phyloP scores from a whole-genome alignment of 2,113 vertebrate genomes.

The Macroglossus sobrinus region DNA sequence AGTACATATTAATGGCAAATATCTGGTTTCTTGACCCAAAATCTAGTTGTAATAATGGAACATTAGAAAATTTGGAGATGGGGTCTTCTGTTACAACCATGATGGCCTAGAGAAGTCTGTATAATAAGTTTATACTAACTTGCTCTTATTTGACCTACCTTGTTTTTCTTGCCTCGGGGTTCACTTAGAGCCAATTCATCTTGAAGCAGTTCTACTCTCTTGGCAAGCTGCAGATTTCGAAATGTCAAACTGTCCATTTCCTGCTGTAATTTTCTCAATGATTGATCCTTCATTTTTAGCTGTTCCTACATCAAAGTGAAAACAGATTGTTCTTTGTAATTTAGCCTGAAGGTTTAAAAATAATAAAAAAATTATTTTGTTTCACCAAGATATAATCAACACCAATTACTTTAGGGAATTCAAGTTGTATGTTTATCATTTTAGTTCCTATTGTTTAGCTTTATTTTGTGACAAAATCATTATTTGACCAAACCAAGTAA shows the following conservation, averaged over 20 bases:
- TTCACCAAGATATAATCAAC: conserved; percentile 50
- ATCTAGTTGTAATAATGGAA: neutral
- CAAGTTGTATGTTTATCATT: neutral
- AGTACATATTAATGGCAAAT: neutral
- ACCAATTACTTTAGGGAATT: neutral
- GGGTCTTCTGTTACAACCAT: neutral
- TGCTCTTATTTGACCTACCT: conserved; percentile 80
- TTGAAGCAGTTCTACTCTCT: conserved; percentile 96
- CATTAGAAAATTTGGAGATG: neutral
- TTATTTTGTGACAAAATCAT: neutral
- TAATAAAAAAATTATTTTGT: neutral
- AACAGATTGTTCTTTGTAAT: conserved; percentile 23
- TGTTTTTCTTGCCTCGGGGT: conserved; percentile 92
- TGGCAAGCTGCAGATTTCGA: conserved; percentile 96
- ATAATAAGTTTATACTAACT: neutral
- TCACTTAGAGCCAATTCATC: conserved; percentile 92
- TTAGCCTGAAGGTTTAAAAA: conserved; percentile 15
- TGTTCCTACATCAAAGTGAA: conserved; percentile 87
- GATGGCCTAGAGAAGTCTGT: neutral
- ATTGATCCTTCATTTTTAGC: conserved; percentile 97
- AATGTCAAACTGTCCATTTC: conserved; percentile 99
- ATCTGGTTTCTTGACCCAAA: neutral
- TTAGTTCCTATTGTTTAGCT: conserved; percentile 8
- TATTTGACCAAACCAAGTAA: conserved; percentile 7
- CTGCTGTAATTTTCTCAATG: conserved; percentile 94